phyloP scores from a whole-genome alignment of 2,888 invertebrate species.

The Gari tellinella region DNA sequence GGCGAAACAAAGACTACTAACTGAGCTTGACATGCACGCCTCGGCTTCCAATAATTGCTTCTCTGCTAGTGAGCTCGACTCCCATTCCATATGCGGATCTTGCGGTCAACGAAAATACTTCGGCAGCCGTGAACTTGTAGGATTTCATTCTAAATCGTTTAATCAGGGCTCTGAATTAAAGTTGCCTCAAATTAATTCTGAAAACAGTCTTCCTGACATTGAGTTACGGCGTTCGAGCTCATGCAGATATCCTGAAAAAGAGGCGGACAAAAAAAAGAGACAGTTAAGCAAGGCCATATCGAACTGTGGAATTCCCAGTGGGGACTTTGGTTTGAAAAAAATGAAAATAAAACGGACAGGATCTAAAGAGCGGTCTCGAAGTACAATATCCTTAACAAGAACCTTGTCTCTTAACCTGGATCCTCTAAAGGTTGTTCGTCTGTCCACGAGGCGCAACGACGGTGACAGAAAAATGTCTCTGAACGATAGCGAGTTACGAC shows the following conservation, averaged over 20 bases:
- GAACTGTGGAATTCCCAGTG: conserved; percentile 19
- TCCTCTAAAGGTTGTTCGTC: conserved; percentile 8
- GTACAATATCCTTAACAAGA: conserved; percentile 24
- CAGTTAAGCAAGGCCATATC: conserved; percentile 28
- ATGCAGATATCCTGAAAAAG: conserved; percentile 10
- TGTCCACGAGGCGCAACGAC: background rate
- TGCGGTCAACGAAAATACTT: conserved; percentile 27
- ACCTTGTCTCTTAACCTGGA: conserved; percentile 39
- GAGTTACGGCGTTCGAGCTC: conserved; percentile 31
- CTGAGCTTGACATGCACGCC: too few relatives aligned
- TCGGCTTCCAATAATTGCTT: background rate
- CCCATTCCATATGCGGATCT: conserved; percentile 19
- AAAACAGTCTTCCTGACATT: background rate
- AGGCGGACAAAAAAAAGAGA: background rate
- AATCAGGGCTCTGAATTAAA: background rate
- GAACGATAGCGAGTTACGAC: conserved; percentile 28
- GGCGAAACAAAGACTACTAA: too few relatives aligned
- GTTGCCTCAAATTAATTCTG: background rate
- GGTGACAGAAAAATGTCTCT: conserved; percentile 28
- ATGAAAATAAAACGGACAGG: conserved; percentile 10
- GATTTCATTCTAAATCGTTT: too few relatives aligned
- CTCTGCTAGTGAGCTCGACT: conserved; percentile 25
- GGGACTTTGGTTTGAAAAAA: background rate
- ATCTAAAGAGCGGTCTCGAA: conserved; percentile 17
- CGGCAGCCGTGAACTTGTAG: conserved; percentile 8